Conservation (phyloP, 2,797 vertebrate species). For the Pangasius mekongensis region DNA sequence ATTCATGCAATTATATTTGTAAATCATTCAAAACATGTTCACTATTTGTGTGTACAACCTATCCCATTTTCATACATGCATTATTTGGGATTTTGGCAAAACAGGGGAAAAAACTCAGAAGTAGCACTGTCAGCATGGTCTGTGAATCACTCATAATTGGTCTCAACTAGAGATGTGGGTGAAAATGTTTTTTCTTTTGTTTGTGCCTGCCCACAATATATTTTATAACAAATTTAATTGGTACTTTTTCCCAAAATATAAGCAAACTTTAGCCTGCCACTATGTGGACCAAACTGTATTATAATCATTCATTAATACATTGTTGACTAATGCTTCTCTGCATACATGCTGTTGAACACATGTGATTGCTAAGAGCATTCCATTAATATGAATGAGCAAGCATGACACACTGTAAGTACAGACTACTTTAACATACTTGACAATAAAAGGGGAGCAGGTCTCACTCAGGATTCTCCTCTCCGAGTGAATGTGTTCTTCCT, state of each 20-base stretch:
- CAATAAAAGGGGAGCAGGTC: conserved; percentile 86
- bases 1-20: neutral
- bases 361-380: neutral
- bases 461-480: conserved; percentile 90
- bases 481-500: conserved; percentile 91
- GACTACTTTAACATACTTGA: conserved; percentile 78
- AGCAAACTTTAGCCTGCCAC: neutral
- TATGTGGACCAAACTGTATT: neutral
- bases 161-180: neutral
- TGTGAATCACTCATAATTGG: neutral
- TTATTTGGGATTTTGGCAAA: neutral
- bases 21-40: neutral
- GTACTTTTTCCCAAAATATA: neutral
- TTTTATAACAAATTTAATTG: neutral
- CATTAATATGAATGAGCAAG: neutral
- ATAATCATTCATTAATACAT: neutral
- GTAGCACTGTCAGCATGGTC: neutral
- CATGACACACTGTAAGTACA: neutral
- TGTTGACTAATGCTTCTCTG: neutral
- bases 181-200: conserved; percentile 5
- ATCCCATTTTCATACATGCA: neutral
- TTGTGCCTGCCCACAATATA: neutral
- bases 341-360: neutral
- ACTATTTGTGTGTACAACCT: neutral
- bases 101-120: neutral